Evolutionary conservation across 2,113 vertebrate species (phyloP).

Genomic region (Chloropsis cyanopogon): DNA sequence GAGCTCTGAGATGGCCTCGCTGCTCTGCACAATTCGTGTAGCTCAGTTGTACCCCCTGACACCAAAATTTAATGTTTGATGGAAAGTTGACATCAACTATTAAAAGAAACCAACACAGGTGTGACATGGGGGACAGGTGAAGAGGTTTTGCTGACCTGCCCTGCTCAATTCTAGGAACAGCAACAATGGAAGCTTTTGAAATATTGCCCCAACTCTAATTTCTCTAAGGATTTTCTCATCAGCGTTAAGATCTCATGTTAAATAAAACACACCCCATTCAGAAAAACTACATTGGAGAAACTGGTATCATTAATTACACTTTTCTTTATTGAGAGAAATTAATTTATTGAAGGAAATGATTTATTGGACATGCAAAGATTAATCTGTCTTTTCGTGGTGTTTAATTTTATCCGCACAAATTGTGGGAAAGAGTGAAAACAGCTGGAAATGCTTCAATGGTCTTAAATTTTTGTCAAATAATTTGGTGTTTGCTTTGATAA

Average conservation of each 20-base stretch:
- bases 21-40: not conserved
- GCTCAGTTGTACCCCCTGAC: not conserved
- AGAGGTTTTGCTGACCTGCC: not conserved
- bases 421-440: not conserved
- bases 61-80: not conserved
- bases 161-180: not conserved
- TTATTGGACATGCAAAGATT: not conserved
- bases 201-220: not conserved
- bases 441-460: not conserved
- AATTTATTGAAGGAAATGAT: not conserved
- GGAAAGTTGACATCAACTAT: not conserved
- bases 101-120: fast-evolving
- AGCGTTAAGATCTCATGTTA: not conserved
- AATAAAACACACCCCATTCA: not conserved
- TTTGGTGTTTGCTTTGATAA: not conserved
- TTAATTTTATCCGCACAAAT: not conserved
- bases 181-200: not conserved
- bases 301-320: not conserved
- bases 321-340: not conserved
- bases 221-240: not conserved
- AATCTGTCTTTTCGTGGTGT: not conserved
- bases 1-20: not conserved
- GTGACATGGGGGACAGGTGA: fast-evolving
- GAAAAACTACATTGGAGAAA: not conserved
- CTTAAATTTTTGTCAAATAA: not conserved